phyloP scores from a whole-genome alignment of 2,888 invertebrate genomes.

The Smittia aterrima region DNA sequence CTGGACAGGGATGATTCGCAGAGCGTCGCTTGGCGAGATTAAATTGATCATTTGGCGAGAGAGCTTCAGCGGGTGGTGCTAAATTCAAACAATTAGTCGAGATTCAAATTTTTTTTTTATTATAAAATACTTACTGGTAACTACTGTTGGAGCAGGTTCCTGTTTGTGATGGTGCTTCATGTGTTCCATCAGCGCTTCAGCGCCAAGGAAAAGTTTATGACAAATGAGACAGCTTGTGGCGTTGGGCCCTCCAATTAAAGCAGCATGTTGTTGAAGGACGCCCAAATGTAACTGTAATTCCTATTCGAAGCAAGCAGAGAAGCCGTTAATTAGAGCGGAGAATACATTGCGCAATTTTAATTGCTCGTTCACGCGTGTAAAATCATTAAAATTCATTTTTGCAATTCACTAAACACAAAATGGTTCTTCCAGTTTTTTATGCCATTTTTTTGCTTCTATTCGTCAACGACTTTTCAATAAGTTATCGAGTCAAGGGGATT shows the following conservation, averaged over 20 bases:
- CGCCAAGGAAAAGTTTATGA: constrained; percentile 91
- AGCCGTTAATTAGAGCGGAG: not conserved
- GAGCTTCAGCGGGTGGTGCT: constrained; percentile 51
- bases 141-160: constrained; percentile 17
- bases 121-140: not conserved
- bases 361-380: not conserved
- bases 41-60: constrained; percentile 44
- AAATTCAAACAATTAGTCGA: not conserved
- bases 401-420: not conserved
- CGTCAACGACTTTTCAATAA: not conserved
- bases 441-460: not conserved
- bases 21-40: constrained; percentile 86
- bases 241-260: constrained; percentile 85
- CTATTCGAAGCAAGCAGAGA: constrained; percentile 53
- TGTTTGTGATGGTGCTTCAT: constrained; percentile 87
- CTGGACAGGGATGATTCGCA: constrained; percentile 92
- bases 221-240: constrained; percentile 90
- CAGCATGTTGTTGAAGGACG: constrained; percentile 94
- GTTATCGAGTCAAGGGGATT: not conserved
- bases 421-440: constrained; percentile 1
- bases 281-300: constrained; percentile 90
- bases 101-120: not conserved
- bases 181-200: constrained; percentile 91
- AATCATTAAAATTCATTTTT: not conserved
- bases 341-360: not conserved